Conservation (phyloP, 2,797 vertebrate species). For the Heliangelus exortis region DNA sequence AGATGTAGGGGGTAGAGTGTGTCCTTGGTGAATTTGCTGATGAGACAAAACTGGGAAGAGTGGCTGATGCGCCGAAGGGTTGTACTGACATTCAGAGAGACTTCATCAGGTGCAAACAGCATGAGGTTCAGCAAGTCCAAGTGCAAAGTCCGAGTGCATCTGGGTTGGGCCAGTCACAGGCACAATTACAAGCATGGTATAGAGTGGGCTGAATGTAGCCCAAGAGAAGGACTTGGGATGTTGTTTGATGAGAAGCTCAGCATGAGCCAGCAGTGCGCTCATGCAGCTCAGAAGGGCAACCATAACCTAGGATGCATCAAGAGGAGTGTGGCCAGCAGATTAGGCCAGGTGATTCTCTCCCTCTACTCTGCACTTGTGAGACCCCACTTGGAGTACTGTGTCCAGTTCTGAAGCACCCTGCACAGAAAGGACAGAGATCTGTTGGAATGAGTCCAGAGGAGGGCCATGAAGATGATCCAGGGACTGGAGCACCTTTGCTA, state of each 20-base stretch:
- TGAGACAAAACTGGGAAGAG: not conserved
- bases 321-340: not conserved
- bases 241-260: not conserved
- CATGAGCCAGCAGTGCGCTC: not conserved
- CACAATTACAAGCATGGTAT: too few relatives aligned
- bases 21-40: not conserved
- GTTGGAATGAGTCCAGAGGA: not conserved
- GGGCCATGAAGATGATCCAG: not conserved
- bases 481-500: accelerated
- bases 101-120: not conserved
- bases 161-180: too few relatives aligned
- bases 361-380: not conserved
- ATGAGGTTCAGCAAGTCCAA: not conserved
- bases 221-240: too few relatives aligned
- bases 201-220: too few relatives aligned
- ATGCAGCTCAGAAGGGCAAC: not conserved
- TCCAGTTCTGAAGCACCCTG: not conserved
- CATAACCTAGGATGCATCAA: not conserved
- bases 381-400: not conserved
- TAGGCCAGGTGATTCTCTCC: not conserved
- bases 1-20: not conserved
- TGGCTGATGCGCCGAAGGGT: accelerated
- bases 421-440: not conserved
- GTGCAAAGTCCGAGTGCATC: too few relatives aligned
- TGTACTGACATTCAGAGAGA: not conserved